phyloP scores from a whole-genome alignment of 2,113 vertebrate species.

The Caranx melampygus region DNA sequence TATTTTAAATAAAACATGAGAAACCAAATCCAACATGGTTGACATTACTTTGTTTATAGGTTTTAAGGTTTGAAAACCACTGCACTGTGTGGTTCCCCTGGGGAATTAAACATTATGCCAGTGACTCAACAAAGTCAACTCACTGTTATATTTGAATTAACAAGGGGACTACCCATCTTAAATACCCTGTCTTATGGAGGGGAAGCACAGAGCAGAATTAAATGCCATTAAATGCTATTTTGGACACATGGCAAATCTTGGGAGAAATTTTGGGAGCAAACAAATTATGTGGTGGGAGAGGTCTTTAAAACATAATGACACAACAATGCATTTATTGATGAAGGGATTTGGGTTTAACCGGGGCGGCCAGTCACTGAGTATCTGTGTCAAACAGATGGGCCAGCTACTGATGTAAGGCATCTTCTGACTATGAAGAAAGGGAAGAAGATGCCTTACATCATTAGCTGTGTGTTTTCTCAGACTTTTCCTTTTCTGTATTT shows the following conservation, averaged over 20 bases:
- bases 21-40: not conserved
- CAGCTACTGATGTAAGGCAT: no score
- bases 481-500: not conserved
- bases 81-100: not conserved
- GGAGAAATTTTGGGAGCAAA: conserved; percentile 4
- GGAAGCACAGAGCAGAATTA: no score
- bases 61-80: not conserved
- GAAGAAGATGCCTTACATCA: not conserved
- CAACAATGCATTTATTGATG: conserved; percentile 22
- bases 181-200: not conserved
- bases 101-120: not conserved
- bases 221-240: not conserved
- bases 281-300: conserved; percentile 1
- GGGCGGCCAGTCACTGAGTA: conserved; percentile 14
- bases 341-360: conserved; percentile 26
- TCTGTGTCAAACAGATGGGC: conserved; percentile 30
- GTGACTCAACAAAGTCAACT: not conserved
- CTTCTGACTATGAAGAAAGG: not conserved
- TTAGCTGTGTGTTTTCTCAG: not conserved
- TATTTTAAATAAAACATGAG: not conserved
- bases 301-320: conserved; percentile 36
- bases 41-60: not conserved
- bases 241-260: not conserved
- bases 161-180: not conserved
- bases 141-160: not conserved